phyloP scores from a whole-genome alignment of 2,888 invertebrate genomes.

The Synanthedon vespiformis region DNA sequence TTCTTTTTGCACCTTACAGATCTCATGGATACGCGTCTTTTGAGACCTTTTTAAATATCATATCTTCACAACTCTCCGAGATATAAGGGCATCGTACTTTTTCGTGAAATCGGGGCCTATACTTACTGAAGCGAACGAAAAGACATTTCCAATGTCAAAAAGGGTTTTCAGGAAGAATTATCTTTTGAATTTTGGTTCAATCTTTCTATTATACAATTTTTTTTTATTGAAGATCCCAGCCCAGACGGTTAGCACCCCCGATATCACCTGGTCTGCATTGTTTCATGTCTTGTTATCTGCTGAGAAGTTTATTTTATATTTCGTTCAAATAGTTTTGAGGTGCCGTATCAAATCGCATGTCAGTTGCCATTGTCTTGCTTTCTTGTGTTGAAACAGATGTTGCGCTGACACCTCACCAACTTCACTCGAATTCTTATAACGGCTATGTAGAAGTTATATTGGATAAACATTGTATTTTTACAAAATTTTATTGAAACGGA shows the following conservation, averaged over 20 bases:
- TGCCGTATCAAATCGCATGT: conserved; percentile 14
- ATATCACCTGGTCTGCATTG: neutral
- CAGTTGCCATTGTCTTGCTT: conserved; percentile 9
- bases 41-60: no score
- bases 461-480: neutral
- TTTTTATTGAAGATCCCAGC: neutral
- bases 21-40: no score
- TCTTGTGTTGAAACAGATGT: conserved; percentile 8
- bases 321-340: conserved; percentile 13
- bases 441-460: neutral
- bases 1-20: no score
- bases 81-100: no score
- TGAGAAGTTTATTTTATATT: neutral
- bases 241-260: neutral
- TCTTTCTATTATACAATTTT: no score
- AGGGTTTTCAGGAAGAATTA: no score
- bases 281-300: neutral
- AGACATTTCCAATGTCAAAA: no score
- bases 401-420: neutral
- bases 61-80: no score
- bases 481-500: neutral
- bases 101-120: no score
- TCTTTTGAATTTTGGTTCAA: no score
- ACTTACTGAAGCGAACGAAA: no score
- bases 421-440: neutral